Percentiles rank a stretch among this genome's conserved stretches.
Conservation (phyloP, 2,888 invertebrate species). For the Drosophila neotestacea region DNA sequence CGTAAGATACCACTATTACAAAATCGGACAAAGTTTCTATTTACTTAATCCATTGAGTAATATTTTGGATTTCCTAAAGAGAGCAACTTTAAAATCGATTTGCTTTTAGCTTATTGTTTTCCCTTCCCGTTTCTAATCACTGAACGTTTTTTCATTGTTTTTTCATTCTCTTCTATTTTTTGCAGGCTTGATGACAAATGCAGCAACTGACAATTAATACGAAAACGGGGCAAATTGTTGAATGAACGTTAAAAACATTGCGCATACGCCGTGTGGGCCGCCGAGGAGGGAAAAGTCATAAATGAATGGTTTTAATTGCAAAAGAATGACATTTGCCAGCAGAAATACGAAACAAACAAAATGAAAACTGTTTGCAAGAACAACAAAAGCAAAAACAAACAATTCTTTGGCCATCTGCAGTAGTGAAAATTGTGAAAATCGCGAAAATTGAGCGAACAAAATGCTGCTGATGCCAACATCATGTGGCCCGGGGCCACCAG, state of each 20-base stretch:
- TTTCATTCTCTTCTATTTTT: slow-evolving; percentile 4
- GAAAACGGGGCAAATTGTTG: slow-evolving; percentile 11
- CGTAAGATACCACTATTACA: no score
- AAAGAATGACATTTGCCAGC: slow-evolving; percentile 71
- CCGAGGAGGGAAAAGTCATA: slow-evolving; percentile 51
- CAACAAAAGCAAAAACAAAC: slow-evolving; percentile 29
- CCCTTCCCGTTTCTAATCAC: slow-evolving; percentile 43
- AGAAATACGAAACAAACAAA: slow-evolving; percentile 54
- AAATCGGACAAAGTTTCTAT: background rate
- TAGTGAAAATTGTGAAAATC: slow-evolving; percentile 50
- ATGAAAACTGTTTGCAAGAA: slow-evolving; percentile 44
- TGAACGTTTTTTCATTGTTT: slow-evolving; percentile 25
- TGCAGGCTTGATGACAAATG: slow-evolving; percentile 50
- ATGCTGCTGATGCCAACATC: slow-evolving; percentile 85
- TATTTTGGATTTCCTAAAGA: background rate
- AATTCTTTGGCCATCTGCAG: slow-evolving; percentile 47
- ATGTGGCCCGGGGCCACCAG: slow-evolving; percentile 84
- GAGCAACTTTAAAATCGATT: slow-evolving; percentile 5
- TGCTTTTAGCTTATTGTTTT: slow-evolving; percentile 19
- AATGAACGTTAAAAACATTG: slow-evolving; percentile 29
- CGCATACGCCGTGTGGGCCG: slow-evolving; percentile 38
- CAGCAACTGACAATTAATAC: slow-evolving; percentile 50
- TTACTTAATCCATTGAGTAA: background rate
- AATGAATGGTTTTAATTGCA: slow-evolving; percentile 79
- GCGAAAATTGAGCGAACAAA: slow-evolving; percentile 58